Percentiles rank a stretch among this genome's conserved stretches.
phyloP scores from a whole-genome alignment of 2,113 vertebrate species.

The Enhydra lutris region DNA sequence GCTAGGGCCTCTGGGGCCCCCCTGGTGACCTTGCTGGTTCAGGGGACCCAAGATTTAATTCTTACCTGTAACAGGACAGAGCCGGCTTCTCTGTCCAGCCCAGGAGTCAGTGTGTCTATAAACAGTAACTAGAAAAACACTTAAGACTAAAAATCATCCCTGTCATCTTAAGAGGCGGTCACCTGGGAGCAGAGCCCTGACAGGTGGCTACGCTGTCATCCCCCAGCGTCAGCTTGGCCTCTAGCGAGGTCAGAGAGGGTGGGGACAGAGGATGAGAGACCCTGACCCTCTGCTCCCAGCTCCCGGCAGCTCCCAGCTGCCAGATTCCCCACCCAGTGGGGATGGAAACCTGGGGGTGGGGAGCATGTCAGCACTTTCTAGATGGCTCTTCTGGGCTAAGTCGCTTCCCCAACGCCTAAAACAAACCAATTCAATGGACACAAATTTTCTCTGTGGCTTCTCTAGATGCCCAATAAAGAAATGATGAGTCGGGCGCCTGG shows the following conservation, averaged over 20 bases:
- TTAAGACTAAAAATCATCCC: not conserved
- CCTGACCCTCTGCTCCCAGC: not conserved
- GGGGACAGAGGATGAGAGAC: too few relatives aligned
- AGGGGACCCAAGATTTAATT: not conserved
- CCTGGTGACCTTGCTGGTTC: not conserved
- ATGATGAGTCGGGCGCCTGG: not conserved
- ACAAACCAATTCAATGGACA: not conserved
- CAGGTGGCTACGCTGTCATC: not conserved
- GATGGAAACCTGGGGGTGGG: not conserved
- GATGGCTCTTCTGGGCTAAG: not conserved
- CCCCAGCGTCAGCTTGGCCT: not conserved
- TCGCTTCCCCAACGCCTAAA: not conserved
- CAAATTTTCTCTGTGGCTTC: not conserved
- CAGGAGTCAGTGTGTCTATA: not conserved
- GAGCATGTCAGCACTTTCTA: not conserved
- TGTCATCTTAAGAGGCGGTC: not conserved
- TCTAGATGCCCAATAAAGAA: not conserved
- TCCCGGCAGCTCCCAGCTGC: not conserved
- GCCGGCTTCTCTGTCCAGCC: not conserved
- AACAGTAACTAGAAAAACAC: not conserved
- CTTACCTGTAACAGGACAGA: not conserved
- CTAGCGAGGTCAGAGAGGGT: not conserved
- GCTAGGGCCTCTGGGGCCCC: not conserved
- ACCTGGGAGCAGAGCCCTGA: not conserved
- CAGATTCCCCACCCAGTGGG: not conserved